Base-by-base conservation (phyloP, 2,113 vertebrate species). In the Brachypteracias leptosomus region DNA sequence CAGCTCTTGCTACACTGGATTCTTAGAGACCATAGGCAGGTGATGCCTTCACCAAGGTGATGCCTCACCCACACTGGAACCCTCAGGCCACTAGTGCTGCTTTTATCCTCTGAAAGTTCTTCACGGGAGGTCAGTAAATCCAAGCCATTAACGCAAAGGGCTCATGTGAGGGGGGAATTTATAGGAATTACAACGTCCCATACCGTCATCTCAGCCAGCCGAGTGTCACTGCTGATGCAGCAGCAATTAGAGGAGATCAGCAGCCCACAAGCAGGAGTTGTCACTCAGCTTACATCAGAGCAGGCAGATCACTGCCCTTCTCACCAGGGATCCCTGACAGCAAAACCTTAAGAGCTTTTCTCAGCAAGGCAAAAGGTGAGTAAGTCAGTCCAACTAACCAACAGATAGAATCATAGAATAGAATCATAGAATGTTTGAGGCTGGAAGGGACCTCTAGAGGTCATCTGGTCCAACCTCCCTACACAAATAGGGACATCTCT, bases 61-160 rank as follows among this genome's bases (percentile, higher is more conserved):
- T 42, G 42, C 42, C 42, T 42, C 42, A 15, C 42, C 42, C 15
- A 12, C 42, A 42, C 59, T 73, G 89, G 66, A 79, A 21, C 40
- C 51, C 52, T 31, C 80, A 33, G 8, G 5, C n/a, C 42, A 26
- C 21, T 46, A 49, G 81, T 31, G 92, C 87, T 7, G 20, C 92
- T 90, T 97, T 96, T 97, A 97, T 95, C 73, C 47, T 16, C 89
- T 22, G 46, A 11, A 24, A 80, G 28, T 51, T 77, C 85, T 19
- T 59, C 16, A 0, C 22, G 16, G 78, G 4, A 42, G 73, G 78
- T 7, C 3, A 0, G 36, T 65, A 86, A 71, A 95, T 57, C 88
- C 66, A 29, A 47, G 14, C 7, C 51, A 3, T 12, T 66, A 36
- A 52, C 61, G 79, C 72, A 95, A 89, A 91, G 52, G 83, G 79